phyloP scores from a whole-genome alignment of 1,140 invertebrate genomes.

The Rhyzopertha dominica region DNA sequence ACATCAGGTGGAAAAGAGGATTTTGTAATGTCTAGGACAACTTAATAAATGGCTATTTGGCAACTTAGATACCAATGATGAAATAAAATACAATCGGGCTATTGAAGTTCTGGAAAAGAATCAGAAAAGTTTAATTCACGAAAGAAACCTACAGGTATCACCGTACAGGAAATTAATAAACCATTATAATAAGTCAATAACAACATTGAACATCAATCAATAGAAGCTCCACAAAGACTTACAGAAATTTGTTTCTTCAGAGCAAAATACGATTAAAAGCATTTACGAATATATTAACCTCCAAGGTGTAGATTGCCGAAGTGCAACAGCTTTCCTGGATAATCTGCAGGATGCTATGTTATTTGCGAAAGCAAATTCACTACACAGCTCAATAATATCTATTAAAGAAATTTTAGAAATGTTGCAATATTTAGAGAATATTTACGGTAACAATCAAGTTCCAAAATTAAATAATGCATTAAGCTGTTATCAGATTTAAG shows the following conservation, averaged over 20 bases:
- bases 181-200: background rate
- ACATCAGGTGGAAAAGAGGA: no score
- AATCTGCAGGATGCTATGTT: background rate
- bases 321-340: background rate
- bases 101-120: background rate
- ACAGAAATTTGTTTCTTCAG: background rate
- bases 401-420: no score
- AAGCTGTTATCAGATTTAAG: no score
- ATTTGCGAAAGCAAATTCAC: background rate
- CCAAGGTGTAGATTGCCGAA: background rate
- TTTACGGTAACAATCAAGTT: no score
- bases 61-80: background rate
- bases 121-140: slow-evolving; percentile 5
- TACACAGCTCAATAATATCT: no score
- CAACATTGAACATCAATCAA: background rate
- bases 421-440: no score
- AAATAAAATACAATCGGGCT: background rate
- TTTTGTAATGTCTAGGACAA: background rate
- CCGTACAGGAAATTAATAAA: background rate
- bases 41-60: slow-evolving; percentile 5
- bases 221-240: background rate
- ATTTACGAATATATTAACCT: background rate
- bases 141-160: slow-evolving; percentile 5
- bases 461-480: no score
- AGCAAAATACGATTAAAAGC: background rate